Conservation (phyloP, 2,797 vertebrate genomes). For the Lacerta viridis region DNA sequence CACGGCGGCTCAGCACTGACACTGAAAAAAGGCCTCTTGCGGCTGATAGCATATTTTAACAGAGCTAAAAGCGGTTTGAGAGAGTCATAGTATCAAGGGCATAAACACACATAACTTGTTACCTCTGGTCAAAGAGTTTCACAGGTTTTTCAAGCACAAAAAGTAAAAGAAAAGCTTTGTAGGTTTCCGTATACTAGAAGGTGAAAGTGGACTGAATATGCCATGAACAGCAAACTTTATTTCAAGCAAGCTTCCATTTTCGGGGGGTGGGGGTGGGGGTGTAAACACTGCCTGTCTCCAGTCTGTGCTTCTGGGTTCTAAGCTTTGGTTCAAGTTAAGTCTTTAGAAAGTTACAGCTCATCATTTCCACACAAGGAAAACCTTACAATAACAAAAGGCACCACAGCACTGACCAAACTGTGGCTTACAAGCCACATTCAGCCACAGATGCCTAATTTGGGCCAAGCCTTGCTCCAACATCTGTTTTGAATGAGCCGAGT, state of each 20-base stretch:
- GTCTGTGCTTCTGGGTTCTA: neutral
- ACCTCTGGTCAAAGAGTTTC: neutral
- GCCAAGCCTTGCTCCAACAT: neutral
- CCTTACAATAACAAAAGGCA: neutral
- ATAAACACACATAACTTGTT: no score
- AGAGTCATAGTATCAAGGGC: neutral
- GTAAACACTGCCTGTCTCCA: neutral
- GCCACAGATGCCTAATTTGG: neutral
- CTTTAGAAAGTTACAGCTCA: neutral
- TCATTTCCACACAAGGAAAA: neutral
- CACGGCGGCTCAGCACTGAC: neutral
- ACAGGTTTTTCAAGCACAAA: neutral
- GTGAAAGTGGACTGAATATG: neutral
- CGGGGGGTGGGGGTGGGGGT: no score
- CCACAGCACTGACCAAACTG: neutral
- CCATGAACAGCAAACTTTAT: neutral
- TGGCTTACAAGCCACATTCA: neutral
- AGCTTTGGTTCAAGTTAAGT: neutral
- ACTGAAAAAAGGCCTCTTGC: neutral
- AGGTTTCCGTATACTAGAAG: no score
- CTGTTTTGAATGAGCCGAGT: neutral
- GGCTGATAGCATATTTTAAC: no score
- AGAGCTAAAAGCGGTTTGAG: neutral
- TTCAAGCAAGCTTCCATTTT: neutral
- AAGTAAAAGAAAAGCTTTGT: neutral